A percentile compares a stretch with the other conserved stretches of the same genome.
phyloP scores from a whole-genome alignment of 2,888 invertebrate genomes.

The Ectobius pallidus region DNA sequence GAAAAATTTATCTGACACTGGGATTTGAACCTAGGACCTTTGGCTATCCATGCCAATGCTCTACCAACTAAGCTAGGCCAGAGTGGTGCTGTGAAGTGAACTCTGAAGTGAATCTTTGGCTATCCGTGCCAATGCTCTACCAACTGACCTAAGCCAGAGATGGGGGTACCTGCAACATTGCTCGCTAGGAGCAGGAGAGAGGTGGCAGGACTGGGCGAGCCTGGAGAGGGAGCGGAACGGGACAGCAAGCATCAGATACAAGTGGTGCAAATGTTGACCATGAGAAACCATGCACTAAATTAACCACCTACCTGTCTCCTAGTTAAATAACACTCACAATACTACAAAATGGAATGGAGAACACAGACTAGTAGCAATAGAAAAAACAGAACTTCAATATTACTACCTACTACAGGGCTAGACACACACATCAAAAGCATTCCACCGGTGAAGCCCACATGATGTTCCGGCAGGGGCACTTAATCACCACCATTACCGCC shows the following conservation, averaged over 20 bases:
- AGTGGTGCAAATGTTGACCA: conserved; percentile 32
- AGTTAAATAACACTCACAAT: conserved; percentile 34
- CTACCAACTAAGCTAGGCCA: too few species aligned
- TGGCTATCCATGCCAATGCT: too few species aligned
- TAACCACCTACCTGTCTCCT: conserved; percentile 44
- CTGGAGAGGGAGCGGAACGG: conserved; percentile 29
- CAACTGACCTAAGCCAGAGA: too few species aligned
- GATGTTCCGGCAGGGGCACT: conserved; percentile 26
- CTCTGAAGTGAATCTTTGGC: too few species aligned
- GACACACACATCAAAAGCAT: conserved; percentile 41
- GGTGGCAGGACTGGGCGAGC: conserved; percentile 16
- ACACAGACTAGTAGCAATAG: conserved; percentile 22
- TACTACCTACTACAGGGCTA: conserved; percentile 35
- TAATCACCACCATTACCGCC: too few species aligned
- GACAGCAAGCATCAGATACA: conserved; percentile 32
- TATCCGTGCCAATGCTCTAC: too few species aligned
- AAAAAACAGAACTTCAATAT: conserved; percentile 33
- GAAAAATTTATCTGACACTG: too few species aligned
- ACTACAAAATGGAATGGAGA: conserved; percentile 39
- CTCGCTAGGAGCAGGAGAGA: conserved; percentile 25
- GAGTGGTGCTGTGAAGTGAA: too few species aligned
- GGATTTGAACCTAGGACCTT: too few species aligned
- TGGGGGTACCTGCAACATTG: conserved; percentile 43
- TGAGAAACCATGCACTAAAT: conserved; percentile 41
- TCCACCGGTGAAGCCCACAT: conserved; percentile 44